phyloP scores from a whole-genome alignment of 2,797 vertebrate species.

The Xenentodon cancila region DNA sequence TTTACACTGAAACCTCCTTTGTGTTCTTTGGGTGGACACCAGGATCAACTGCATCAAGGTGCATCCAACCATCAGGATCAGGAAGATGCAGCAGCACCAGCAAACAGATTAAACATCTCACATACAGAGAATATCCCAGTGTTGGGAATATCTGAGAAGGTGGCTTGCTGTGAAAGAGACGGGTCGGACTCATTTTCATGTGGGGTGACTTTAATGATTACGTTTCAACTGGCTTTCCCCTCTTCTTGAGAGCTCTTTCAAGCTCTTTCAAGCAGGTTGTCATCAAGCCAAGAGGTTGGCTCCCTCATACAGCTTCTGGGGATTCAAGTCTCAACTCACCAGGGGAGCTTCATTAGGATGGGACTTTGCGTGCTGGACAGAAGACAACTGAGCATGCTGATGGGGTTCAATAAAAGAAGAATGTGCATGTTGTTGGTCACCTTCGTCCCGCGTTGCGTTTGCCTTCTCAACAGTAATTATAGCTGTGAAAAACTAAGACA shows the following conservation, averaged over 20 bases:
- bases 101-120: conserved; percentile 56
- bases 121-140: conserved; percentile 60
- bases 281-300: conserved; percentile 77
- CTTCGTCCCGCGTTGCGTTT: conserved; percentile 48
- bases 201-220: conserved; percentile 80
- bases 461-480: conserved; percentile 75
- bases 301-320: conserved; percentile 64
- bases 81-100: conserved; percentile 42
- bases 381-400: conserved; percentile 62
- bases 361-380: conserved; percentile 62
- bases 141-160: conserved; percentile 70
- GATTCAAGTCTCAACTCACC: conserved; percentile 64
- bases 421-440: conserved; percentile 55
- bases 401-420: conserved; percentile 48
- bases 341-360: conserved; percentile 79
- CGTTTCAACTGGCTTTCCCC: conserved; percentile 70
- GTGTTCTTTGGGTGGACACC: conserved; percentile 57
- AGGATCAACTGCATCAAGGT: conserved; percentile 71
- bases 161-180: conserved; percentile 62
- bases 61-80: conserved; percentile 53
- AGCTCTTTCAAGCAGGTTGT: conserved; percentile 80
- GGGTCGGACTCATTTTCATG: conserved; percentile 76
- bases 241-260: conserved; percentile 77
- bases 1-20: conserved; percentile 76
- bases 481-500: conserved; percentile 75